A percentile compares a stretch with the other conserved stretches of the same genome.
These are phyloP conservation scores for Hydropotes inermis DNA, from an alignment of 2,113 vertebrate genomes.

Conservation along the genomic window DNA sequence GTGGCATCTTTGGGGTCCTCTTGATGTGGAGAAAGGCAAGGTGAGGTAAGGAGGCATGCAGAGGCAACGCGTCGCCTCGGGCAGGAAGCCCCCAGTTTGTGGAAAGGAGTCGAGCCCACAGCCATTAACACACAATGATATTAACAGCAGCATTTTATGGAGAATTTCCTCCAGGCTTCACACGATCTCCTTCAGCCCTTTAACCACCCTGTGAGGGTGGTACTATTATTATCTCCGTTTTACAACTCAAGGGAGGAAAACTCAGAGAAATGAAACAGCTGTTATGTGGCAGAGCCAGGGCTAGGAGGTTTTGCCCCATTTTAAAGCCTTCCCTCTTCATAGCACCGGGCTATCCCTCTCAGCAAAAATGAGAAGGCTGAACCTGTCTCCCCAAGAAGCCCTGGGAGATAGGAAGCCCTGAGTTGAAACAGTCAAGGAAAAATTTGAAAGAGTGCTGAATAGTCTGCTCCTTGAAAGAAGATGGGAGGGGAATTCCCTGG, in stretches of 20 bases:
- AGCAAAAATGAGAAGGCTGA: neutral
- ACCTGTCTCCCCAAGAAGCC: neutral
- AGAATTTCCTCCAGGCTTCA: neutral
- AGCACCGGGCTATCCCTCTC: neutral
- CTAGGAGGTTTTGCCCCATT: slow-evolving; percentile 13
- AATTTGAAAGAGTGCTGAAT: neutral
- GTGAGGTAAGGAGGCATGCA: neutral
- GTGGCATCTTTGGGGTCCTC: neutral
- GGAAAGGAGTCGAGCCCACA: neutral
- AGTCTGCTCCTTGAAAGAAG: slow-evolving; percentile 33
- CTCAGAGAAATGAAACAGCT: neutral
- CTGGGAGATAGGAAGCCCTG: neutral
- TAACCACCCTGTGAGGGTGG: neutral
- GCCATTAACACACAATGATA: neutral
- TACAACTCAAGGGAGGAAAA: slow-evolving; percentile 7
- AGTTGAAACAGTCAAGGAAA: neutral
- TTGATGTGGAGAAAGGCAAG: neutral
- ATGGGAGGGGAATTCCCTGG: neutral
- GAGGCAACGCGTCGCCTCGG: neutral
- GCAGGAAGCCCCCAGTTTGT: neutral
- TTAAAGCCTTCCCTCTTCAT: slow-evolving; percentile 4
- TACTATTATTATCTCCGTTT: slow-evolving; percentile 33
- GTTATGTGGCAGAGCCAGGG: neutral
- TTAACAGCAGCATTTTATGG: neutral
- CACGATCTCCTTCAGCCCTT: neutral